Evolutionary conservation across 2,113 vertebrate genomes (phyloP).

Genomic region (Irena cyanogastra): DNA sequence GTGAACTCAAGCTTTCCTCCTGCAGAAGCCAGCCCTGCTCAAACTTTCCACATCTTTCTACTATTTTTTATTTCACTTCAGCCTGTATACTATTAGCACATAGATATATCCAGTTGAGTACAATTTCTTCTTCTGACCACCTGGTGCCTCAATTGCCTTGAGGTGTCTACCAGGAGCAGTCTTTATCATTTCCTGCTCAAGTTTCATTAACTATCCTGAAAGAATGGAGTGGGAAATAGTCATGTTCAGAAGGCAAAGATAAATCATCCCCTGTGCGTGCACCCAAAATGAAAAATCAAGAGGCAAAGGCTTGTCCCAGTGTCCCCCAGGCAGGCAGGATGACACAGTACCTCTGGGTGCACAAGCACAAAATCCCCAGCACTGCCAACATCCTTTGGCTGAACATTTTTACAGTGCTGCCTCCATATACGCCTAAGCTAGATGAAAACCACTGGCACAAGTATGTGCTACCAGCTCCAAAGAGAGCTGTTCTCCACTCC

Average conservation of each 20-base stretch:
- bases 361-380: background rate
- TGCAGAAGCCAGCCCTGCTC: background rate
- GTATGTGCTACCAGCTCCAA: background rate
- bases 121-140: constrained; percentile 4
- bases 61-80: background rate
- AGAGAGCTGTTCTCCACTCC: background rate
- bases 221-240: background rate
- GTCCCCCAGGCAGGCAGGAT: background rate
- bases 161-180: background rate
- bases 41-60: background rate
- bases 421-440: background rate
- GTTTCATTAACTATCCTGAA: background rate
- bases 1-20: background rate
- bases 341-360: background rate
- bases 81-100: background rate
- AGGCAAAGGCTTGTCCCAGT: background rate
- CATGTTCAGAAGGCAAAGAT: background rate
- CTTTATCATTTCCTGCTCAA: background rate
- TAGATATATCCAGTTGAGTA: background rate
- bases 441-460: background rate
- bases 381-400: background rate
- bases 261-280: background rate
- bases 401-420: accelerated
- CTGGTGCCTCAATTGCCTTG: background rate
- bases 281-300: background rate